These are phyloP conservation scores for Mythimna lalbum DNA, from an alignment of 2,888 invertebrate genomes.

Conservation along the genomic window DNA sequence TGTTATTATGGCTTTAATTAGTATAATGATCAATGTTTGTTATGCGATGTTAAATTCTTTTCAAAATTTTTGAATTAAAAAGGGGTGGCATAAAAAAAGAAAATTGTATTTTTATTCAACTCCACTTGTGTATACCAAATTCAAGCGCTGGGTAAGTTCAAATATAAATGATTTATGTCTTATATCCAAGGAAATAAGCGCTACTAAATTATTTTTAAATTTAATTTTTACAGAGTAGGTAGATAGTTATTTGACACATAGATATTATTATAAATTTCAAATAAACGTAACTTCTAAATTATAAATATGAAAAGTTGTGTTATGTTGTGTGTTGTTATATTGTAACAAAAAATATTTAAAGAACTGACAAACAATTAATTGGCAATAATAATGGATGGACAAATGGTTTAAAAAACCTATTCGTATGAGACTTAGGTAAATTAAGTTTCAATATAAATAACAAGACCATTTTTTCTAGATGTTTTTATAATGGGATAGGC, in stretches of 20 bases:
- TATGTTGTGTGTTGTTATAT: neutral
- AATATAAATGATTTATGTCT: neutral
- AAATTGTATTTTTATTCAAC: conserved; percentile 30
- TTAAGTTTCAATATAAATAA: too few relatives aligned
- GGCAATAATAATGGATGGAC: too few relatives aligned
- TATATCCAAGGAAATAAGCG: neutral
- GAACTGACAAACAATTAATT: neutral
- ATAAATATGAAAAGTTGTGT: too few relatives aligned
- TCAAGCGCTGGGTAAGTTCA: neutral
- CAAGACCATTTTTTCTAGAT: neutral
- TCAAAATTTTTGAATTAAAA: conserved; percentile 27
- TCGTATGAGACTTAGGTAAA: too few relatives aligned
- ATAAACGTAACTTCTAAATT: too few relatives aligned
- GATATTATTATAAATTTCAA: too few relatives aligned
- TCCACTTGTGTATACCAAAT: neutral
- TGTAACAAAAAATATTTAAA: neutral
- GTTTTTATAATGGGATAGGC: too few relatives aligned
- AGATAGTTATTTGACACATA: too few relatives aligned
- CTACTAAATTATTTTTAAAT: too few relatives aligned
- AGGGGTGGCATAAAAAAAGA: neutral
- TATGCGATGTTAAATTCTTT: neutral
- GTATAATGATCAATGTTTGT: neutral
- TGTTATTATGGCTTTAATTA: conserved; percentile 2
- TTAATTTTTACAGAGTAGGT: too few relatives aligned
- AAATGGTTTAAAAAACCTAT: too few relatives aligned